phyloP scores from a whole-genome alignment of 2,797 vertebrate species.

The Eulemur coronatus region DNA sequence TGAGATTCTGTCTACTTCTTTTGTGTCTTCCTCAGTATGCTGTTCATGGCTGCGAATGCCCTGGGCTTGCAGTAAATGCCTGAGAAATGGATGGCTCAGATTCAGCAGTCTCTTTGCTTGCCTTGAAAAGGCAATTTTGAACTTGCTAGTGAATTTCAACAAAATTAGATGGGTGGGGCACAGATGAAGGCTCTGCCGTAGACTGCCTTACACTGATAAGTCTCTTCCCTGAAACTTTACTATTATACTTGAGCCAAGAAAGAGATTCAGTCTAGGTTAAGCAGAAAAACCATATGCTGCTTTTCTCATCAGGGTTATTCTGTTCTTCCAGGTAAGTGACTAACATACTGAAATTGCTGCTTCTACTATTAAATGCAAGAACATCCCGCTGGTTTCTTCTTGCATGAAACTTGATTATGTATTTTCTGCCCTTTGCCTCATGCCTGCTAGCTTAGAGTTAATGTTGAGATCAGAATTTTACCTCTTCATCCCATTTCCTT shows the following conservation, averaged over 20 bases:
- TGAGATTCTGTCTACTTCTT: conserved; percentile 47
- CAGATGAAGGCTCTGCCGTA: background rate
- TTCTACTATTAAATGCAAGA: conserved; percentile 19
- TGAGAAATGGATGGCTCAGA: background rate
- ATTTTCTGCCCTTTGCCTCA: conserved; percentile 13
- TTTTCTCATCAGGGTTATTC: background rate
- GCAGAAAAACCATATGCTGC: background rate
- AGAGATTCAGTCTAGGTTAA: background rate
- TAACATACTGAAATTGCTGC: background rate
- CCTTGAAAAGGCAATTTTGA: conserved; percentile 37
- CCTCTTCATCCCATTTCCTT: background rate
- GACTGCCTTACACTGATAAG: background rate
- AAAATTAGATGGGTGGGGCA: background rate
- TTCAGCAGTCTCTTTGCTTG: conserved; percentile 19
- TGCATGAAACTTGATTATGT: background rate
- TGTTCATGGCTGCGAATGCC: background rate
- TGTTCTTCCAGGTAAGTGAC: background rate
- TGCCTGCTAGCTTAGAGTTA: background rate
- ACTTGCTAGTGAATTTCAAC: conserved; percentile 37
- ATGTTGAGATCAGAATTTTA: background rate
- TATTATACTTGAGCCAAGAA: background rate
- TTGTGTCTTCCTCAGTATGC: conserved; percentile 19
- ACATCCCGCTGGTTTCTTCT: background rate
- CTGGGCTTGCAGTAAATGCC: background rate
- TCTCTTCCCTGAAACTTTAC: background rate